phyloP scores from a whole-genome alignment of 2,797 vertebrate species.

The Linurgus olivaceus region DNA sequence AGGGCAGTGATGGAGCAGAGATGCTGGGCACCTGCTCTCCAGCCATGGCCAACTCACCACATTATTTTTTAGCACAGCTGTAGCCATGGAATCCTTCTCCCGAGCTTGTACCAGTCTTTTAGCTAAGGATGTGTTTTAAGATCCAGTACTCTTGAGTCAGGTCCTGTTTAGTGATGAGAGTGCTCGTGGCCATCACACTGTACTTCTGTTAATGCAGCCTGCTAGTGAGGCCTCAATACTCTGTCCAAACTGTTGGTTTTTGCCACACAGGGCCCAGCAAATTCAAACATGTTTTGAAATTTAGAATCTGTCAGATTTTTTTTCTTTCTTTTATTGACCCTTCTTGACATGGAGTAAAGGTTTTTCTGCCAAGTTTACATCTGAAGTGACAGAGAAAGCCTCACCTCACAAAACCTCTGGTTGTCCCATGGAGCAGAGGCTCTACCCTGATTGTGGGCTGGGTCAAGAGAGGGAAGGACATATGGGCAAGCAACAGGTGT shows the following conservation, averaged over 20 bases:
- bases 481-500: not conserved
- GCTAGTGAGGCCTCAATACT: not conserved
- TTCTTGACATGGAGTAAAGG: not conserved
- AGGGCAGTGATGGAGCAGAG: not conserved
- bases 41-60: too few relatives aligned
- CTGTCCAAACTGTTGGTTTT: not conserved
- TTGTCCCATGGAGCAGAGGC: not conserved
- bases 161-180: not conserved
- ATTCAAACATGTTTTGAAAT: not conserved
- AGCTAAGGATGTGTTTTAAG: not conserved
- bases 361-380: not conserved
- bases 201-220: not conserved
- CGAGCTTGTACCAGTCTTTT: not conserved
- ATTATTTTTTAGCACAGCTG: rapidly evolving
- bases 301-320: not conserved
- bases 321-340: not conserved
- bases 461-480: not conserved
- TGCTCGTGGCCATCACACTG: not conserved
- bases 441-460: not conserved
- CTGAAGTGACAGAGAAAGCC: not conserved
- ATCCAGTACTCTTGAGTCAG: not conserved
- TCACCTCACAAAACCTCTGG: not conserved
- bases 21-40: not conserved
- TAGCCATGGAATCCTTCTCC: rapidly evolving
- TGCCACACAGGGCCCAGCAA: not conserved